Evolutionary conservation across 1,140 invertebrate genomes (phyloP), one percentile per base, ranked within the genome.

Genomic region (Calephelis nemesis): DNA sequence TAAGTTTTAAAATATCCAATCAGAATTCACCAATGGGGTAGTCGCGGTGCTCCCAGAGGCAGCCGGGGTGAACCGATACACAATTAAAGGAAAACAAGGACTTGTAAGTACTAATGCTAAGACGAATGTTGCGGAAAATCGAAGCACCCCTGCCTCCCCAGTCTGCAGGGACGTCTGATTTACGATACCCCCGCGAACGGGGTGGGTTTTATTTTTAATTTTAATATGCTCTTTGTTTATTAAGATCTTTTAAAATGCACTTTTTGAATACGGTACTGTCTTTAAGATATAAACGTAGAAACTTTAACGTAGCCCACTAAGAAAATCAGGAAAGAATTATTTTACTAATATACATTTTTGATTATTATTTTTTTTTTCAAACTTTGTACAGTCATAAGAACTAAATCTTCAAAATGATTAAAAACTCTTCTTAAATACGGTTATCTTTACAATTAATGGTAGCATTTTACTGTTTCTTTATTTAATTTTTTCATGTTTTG

Each of bases 51-150:
- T 54, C 39, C n/a, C 64, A 71, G 70, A 72, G 73, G 73, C 71
- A 76, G 73, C 65, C 63, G 72, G 73, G 74, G 74, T 74, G 72
- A 86, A 82, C 84, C 83, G 80, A 88, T 88, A 87, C 82, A 86
- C 87, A 88, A 88, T 88, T 88, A 89, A 83, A 87, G 79, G 77
- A 83, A 85, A 84, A 87, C 86, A 84, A 84, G 79, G 78, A 82
- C 77, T 81, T 78, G 83, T 81, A 79, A 81, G 77, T 83, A 85
- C 79, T 87, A 87, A 85, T 84, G 82, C 82, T 86, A 88, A 91
- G 88, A 91, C 85, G 88, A 91, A 89, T 88, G 88, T 91, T 90
- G 88, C 85, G 88, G 83, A 91, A 91, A 91, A 91, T 91, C 86
- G 84, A 88, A 84, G 79, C 74, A 71, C 70, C 71, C 63, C 68